These are phyloP conservation scores for Crenuchus spilurus DNA, from an alignment of 2,797 vertebrate species.

Conservation along the genomic window DNA sequence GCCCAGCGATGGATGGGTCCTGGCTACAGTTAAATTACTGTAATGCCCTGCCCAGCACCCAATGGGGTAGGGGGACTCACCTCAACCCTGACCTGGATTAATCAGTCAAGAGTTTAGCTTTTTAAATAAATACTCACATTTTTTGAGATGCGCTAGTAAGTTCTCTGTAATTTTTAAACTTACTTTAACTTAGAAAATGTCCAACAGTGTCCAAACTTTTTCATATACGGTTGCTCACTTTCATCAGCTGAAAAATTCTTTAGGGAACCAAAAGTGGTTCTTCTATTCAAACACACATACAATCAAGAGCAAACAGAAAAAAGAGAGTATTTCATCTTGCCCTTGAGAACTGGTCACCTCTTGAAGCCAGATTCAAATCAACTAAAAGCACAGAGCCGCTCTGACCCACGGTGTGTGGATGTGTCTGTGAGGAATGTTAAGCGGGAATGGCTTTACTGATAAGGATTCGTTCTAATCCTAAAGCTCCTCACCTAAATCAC, in stretches of 20 bases:
- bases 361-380: slow-evolving; percentile 51
- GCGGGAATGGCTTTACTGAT: slow-evolving; percentile 54
- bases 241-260: too few species aligned
- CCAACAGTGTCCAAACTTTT: neutral
- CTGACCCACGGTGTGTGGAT: slow-evolving; percentile 36
- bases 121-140: too few species aligned
- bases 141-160: too few species aligned
- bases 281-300: neutral
- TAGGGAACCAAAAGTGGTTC: neutral
- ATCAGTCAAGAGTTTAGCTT: too few species aligned
- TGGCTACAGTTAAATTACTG: too few species aligned
- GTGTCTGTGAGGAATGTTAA: slow-evolving; percentile 53
- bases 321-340: neutral
- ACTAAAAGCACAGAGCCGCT: slow-evolving; percentile 53
- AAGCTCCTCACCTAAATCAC: slow-evolving; percentile 61
- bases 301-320: neutral
- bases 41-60: too few species aligned
- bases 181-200: too few species aligned
- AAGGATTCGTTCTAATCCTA: slow-evolving; percentile 53
- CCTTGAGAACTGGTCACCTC: slow-evolving; percentile 9
- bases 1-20: too few species aligned
- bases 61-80: too few species aligned
- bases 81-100: too few species aligned
- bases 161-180: too few species aligned
- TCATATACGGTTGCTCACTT: too few species aligned